phyloP scores from a whole-genome alignment of 2,113 vertebrate species.

The Okapia johnstoni region DNA sequence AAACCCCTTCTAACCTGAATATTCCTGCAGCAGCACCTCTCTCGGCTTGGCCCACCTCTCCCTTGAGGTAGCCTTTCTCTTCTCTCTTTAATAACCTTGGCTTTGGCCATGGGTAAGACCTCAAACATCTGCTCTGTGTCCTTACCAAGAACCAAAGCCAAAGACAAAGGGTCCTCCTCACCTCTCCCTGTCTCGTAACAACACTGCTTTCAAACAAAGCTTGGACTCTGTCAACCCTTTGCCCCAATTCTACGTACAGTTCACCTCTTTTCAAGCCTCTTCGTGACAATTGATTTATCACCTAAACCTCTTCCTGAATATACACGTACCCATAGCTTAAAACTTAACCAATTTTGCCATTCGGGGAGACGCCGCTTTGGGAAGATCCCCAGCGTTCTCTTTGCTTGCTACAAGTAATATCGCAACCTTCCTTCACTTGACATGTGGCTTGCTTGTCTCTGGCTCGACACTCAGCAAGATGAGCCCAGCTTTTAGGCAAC shows the following conservation, averaged over 20 bases:
- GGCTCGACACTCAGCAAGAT: background rate
- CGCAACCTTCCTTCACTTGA: background rate
- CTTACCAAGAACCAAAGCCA: background rate
- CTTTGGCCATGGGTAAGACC: background rate
- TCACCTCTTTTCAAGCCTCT: background rate
- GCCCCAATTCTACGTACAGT: background rate
- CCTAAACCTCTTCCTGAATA: background rate
- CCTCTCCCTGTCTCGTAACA: background rate
- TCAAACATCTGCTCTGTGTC: background rate
- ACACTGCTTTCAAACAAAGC: background rate
- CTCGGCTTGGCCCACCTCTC: background rate
- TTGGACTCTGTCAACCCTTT: background rate
- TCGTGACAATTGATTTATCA: background rate
- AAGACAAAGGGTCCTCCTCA: background rate
- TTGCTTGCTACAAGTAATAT: background rate
- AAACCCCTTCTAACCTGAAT: background rate
- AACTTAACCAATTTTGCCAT: background rate
- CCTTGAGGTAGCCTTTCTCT: background rate
- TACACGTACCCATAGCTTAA: background rate
- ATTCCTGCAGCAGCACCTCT: background rate
- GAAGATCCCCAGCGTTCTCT: rapidly evolving
- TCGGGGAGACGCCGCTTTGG: rapidly evolving
- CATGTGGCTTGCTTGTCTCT: background rate
- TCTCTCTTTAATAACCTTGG: background rate
- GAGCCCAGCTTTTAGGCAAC: background rate